Conservation (phyloP, 1,140 invertebrate genomes). For the Aphis gossypii region DNA sequence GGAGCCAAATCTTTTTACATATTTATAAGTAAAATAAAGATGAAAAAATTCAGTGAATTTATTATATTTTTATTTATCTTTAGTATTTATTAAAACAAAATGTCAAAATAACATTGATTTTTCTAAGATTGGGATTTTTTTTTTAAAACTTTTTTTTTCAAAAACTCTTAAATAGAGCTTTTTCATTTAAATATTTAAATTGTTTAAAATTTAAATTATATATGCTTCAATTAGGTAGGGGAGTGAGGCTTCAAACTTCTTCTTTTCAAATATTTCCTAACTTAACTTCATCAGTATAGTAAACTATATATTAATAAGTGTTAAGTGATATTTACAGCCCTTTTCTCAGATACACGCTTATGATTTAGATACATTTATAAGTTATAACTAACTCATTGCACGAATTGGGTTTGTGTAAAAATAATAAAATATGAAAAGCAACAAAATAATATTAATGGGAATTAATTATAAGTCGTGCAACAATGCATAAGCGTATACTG, state of each 20-base stretch:
- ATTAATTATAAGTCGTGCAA: not conserved
- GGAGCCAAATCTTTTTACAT: not conserved
- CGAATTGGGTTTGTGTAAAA: not conserved
- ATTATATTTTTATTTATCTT: not conserved
- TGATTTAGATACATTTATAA: not conserved
- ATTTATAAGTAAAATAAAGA: not conserved
- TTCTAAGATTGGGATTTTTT: not conserved
- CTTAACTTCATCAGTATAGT: too few species aligned
- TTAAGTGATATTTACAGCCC: too few species aligned
- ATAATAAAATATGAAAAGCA: not conserved
- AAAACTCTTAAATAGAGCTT: not conserved
- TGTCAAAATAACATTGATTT: too few species aligned
- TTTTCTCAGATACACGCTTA: too few species aligned
- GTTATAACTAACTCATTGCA: not conserved
- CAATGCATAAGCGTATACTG: too few species aligned
- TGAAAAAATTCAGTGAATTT: too few species aligned
- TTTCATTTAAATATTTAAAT: not conserved
- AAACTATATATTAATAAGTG: too few species aligned
- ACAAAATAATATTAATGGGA: not conserved
- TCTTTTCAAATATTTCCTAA: too few species aligned
- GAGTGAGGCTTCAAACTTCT: too few species aligned
- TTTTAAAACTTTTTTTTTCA: not conserved
- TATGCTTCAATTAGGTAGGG: too few species aligned
- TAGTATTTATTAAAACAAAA: not conserved
- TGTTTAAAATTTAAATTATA: not conserved